Evolutionary conservation across 2,888 invertebrate genomes (phyloP), one percentile per base, ranked within the genome.

Genomic region (Thecophora atra): DNA sequence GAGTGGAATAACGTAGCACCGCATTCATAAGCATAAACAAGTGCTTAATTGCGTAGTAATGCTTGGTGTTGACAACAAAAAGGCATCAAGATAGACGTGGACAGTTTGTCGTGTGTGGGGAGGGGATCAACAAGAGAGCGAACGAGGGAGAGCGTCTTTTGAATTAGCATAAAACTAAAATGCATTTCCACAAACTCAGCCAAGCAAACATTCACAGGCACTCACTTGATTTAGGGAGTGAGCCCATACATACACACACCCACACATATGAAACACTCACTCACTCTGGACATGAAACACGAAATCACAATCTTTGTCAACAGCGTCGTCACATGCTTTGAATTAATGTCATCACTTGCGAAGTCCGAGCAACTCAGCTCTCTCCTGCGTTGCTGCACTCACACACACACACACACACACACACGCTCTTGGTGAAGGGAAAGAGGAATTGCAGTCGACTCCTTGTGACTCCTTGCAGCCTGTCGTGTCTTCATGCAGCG

Each of bases 21-120:
- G 58, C 71, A 72, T 72, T 72, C 72, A 70, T 70, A 75, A 76
- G 74, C 77, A 77, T 78, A 80, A 80, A 79, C 78, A 80, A 79
- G 77, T 76, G 78, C 79, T 80, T 80, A 80, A 80, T 80, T 78
- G 80, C 79, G 77, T 77, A 77, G 78, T 80, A 79, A 79, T 79
- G 77, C 78, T 71, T 77, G 71, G 75, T 80, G 79, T 80, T 80
- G 80, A 80, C 80, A 80, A 77, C 78, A 77, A 79, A 80, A 79
- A 78, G 77, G 79, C 79, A 78, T 79, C 77, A 76, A 73, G 72
- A 74, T 74, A 75, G 70, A 60, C 56, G 58, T 13, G 56, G 13
- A 21, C 54, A 28, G 47, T 19, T 7, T 42, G 37, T 3, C 21
- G 26, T 24, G 6, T 13, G 24, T 15, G 60, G 30, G 15, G 60